Evolutionary conservation across 2,888 invertebrate species (phyloP).

Genomic region (Invenusta paracnida): DNA sequence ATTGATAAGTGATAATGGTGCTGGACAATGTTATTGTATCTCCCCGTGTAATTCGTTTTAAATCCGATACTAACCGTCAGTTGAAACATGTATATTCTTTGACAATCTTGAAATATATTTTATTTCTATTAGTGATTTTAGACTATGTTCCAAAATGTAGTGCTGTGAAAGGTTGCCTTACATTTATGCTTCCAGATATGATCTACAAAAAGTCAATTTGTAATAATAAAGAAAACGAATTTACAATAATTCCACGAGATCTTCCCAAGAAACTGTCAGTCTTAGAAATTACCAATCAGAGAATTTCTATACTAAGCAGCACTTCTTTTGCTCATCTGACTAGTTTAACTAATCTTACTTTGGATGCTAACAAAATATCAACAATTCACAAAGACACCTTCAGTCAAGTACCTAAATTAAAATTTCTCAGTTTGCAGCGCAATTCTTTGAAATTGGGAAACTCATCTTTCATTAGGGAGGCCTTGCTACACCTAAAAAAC

Average conservation of each 20-base stretch:
- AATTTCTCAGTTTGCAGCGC: constrained; percentile 11
- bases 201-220: constrained; percentile 35
- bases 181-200: neutral
- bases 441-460: constrained; percentile 12
- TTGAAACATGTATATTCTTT: no score
- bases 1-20: no score
- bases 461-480: neutral
- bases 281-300: constrained; percentile 25
- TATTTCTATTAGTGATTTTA: neutral
- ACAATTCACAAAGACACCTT: constrained; percentile 24
- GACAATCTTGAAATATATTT: no score
- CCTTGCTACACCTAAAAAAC: constrained; percentile 24
- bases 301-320: neutral
- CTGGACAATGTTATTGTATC: no score
- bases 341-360: constrained; percentile 24
- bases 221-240: neutral
- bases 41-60: no score
- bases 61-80: no score
- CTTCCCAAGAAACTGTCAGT: constrained; percentile 12
- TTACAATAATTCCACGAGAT: constrained; percentile 31
- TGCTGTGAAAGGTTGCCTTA: constrained; percentile 2
- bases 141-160: neutral
- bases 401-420: neutral
- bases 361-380: constrained; percentile 30
- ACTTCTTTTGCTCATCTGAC: constrained; percentile 27